Evolutionary conservation across 2,888 invertebrate species (phyloP).

Genomic region (Agrochola circellaris): DNA sequence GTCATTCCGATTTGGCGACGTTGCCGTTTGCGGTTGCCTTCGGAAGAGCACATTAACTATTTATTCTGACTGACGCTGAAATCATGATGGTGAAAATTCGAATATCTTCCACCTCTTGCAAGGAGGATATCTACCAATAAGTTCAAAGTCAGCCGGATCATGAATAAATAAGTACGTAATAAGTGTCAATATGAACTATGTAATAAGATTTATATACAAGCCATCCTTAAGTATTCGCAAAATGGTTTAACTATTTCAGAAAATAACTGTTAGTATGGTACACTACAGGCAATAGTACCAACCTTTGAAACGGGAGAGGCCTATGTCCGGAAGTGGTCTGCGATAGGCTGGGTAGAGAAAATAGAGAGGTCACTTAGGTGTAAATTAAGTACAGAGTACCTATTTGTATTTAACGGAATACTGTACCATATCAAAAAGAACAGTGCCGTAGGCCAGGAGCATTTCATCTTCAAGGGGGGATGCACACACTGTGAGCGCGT

Average conservation of each 20-base stretch:
- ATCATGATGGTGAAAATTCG: background rate
- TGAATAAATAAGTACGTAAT: background rate
- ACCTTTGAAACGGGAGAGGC: slow-evolving; percentile 55
- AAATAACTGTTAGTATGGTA: slow-evolving; percentile 44
- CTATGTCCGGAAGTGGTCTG: slow-evolving; percentile 57
- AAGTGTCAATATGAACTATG: background rate
- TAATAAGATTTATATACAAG: background rate
- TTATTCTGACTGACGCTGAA: too few species aligned
- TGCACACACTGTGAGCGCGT: slow-evolving; percentile 69
- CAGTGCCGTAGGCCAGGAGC: slow-evolving; percentile 82
- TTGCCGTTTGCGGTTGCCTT: too few species aligned
- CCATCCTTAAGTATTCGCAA: slow-evolving; percentile 21
- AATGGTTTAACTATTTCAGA: slow-evolving; percentile 14
- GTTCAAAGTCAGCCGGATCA: background rate
- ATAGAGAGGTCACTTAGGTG: slow-evolving; percentile 54
- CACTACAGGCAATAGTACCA: slow-evolving; percentile 55
- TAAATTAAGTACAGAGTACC: slow-evolving; percentile 39
- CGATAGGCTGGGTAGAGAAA: slow-evolving; percentile 58
- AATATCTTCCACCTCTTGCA: background rate
- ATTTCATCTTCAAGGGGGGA: slow-evolving; percentile 81
- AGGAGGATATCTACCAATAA: background rate
- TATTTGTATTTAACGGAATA: slow-evolving; percentile 5
- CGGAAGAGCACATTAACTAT: too few species aligned
- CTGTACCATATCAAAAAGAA: slow-evolving; percentile 87
- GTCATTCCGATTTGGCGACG: too few species aligned